These are phyloP conservation scores for Drosophila barbarae DNA, from an alignment of 2,888 invertebrate species.

Conservation along the genomic window DNA sequence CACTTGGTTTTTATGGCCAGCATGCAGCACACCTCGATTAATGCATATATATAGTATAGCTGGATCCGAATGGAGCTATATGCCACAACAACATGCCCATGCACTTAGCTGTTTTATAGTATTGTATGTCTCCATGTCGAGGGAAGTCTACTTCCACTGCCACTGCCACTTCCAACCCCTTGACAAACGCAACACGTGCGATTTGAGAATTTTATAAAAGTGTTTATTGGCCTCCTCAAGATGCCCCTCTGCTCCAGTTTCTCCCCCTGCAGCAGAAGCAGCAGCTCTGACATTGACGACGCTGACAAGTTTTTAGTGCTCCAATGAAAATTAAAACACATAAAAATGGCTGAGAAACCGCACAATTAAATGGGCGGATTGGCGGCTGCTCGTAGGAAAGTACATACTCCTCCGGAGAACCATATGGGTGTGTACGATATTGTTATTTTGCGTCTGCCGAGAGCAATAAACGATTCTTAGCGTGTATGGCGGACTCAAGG, in stretches of 20 bases:
- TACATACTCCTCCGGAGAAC: not conserved
- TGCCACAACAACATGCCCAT: slow-evolving; percentile 61
- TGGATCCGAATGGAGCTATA: slow-evolving; percentile 23
- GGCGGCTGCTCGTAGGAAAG: slow-evolving; percentile 10
- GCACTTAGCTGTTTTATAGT: slow-evolving; percentile 68
- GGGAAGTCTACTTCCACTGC: slow-evolving; percentile 8
- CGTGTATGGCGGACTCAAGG: slow-evolving; percentile 34
- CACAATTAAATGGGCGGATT: slow-evolving; percentile 56
- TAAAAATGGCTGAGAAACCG: slow-evolving; percentile 63
- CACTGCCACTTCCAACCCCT: slow-evolving; percentile 48
- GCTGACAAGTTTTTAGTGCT: slow-evolving; percentile 55
- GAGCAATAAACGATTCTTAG: slow-evolving; percentile 23
- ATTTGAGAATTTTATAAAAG: slow-evolving; percentile 70
- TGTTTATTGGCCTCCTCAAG: slow-evolving; percentile 63
- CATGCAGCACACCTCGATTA: slow-evolving; percentile 51
- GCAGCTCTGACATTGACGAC: slow-evolving; percentile 54
- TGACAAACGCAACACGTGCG: slow-evolving; percentile 70
- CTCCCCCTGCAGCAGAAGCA: slow-evolving; percentile 13
- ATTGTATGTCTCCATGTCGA: slow-evolving; percentile 34
- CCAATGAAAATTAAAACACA: slow-evolving; percentile 66
- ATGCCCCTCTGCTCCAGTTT: slow-evolving; percentile 20
- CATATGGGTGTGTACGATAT: slow-evolving; percentile 29
- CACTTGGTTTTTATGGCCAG: slow-evolving; percentile 43
- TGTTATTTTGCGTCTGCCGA: slow-evolving; percentile 24
- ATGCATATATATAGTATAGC: slow-evolving; percentile 34